A percentile compares a stretch with the other conserved stretches of the same genome.
Conservation (phyloP, 1,140 invertebrate species). For the Nasonia giraulti region DNA sequence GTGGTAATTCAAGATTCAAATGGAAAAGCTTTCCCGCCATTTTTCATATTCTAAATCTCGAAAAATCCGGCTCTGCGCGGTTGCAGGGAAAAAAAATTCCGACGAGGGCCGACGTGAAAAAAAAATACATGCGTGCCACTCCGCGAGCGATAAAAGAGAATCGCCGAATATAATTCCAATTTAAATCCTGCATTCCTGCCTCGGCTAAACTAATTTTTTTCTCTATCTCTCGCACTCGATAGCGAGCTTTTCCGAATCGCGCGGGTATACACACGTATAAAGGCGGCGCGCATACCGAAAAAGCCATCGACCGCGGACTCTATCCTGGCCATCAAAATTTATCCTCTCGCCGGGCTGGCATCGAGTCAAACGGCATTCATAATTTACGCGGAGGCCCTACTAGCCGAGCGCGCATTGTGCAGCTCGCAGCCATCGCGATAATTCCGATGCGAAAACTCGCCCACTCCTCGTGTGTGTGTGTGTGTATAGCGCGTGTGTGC, state of each 20-base stretch:
- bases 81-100: too few relatives aligned
- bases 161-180: constrained; percentile 10
- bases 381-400: constrained; percentile 65
- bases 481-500: constrained; percentile 32
- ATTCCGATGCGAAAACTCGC: constrained; percentile 53
- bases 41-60: background rate
- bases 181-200: background rate
- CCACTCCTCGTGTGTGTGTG: constrained; percentile 37
- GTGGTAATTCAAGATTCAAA: background rate
- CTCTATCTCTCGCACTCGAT: background rate
- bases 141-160: background rate
- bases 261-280: too few relatives aligned
- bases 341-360: constrained; percentile 59
- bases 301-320: constrained; percentile 27
- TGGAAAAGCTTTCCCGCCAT: background rate
- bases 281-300: background rate
- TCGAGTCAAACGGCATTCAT: constrained; percentile 70
- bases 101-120: background rate
- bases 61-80: too few relatives aligned
- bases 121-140: background rate
- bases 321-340: background rate
- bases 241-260: constrained; percentile 17
- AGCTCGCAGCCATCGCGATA: constrained; percentile 59
- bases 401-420: constrained; percentile 57
- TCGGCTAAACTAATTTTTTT: background rate